These are phyloP conservation scores for Bradypodion pumilum DNA, from an alignment of 2,797 vertebrate genomes.

Conservation along the genomic window DNA sequence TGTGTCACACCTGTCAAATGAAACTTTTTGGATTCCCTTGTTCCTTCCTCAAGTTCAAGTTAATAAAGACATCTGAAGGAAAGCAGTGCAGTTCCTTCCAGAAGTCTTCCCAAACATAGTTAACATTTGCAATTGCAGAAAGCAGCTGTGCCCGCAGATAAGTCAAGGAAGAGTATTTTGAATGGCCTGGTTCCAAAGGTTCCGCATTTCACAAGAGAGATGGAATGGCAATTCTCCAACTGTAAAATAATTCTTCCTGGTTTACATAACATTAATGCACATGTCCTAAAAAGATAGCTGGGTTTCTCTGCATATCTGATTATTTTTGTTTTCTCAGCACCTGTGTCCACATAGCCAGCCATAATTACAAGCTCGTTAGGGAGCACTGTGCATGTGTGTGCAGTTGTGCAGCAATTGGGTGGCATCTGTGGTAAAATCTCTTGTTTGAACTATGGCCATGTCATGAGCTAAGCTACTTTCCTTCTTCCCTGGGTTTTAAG, in stretches of 20 bases:
- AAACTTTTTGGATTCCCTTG: constrained; percentile 33
- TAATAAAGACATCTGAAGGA: constrained; percentile 40
- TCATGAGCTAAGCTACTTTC: neutral
- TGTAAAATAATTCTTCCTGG: constrained; percentile 44
- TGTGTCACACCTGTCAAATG: neutral
- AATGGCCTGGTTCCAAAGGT: constrained; percentile 16
- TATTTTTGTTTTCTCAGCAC: constrained; percentile 55
- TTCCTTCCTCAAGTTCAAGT: constrained; percentile 33
- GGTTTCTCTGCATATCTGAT: neutral
- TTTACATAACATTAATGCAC: constrained; percentile 27
- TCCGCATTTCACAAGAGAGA: constrained; percentile 52
- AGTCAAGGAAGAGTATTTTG: constrained; percentile 54
- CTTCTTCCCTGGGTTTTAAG: neutral
- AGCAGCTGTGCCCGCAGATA: constrained; percentile 63
- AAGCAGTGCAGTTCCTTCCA: constrained; percentile 41
- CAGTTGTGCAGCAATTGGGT: constrained; percentile 40
- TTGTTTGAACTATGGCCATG: neutral
- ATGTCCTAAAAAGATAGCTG: constrained; percentile 19
- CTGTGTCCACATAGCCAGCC: constrained; percentile 47
- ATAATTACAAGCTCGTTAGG: constrained; percentile 52
- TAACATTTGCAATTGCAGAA: constrained; percentile 46
- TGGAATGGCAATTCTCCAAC: constrained; percentile 20
- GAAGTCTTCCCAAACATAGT: constrained; percentile 57
- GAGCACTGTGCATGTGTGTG: constrained; percentile 35
- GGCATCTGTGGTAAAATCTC: constrained; percentile 51